Conservation (phyloP, 2,113 vertebrate species). For the Hypocryptadius cinnamomeus region DNA sequence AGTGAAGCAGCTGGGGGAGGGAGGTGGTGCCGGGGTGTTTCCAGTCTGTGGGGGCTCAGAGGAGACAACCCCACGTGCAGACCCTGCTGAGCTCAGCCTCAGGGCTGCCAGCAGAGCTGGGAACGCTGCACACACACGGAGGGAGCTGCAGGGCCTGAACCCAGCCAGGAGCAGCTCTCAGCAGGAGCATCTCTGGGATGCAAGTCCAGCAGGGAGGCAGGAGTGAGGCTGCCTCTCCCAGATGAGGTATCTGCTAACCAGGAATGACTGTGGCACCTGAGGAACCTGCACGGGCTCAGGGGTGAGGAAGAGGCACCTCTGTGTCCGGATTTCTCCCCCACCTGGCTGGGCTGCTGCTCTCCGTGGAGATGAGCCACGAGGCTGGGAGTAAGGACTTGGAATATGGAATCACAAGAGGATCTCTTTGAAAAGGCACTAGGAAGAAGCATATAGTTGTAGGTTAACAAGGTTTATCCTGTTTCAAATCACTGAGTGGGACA, state of each 20-base stretch:
- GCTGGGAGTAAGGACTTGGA: background rate
- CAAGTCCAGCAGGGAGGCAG: background rate
- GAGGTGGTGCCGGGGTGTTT: background rate
- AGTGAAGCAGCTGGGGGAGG: accelerated
- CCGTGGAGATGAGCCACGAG: background rate
- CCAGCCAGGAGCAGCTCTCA: background rate
- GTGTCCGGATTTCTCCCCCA: background rate
- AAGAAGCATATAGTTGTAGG: conserved; percentile 21
- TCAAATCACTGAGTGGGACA: background rate
- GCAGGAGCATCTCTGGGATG: background rate
- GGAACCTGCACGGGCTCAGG: background rate
- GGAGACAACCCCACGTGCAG: accelerated
- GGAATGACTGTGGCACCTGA: background rate
- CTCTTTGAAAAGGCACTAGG: conserved; percentile 49
- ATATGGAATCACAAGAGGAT: background rate
- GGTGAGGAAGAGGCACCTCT: background rate
- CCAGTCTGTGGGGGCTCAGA: background rate
- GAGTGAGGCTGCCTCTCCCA: background rate
- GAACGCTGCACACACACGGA: background rate
- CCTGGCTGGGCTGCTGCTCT: background rate
- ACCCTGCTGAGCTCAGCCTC: background rate
- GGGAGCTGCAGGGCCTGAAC: background rate
- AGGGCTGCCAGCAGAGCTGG: background rate
- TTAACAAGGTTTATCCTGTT: background rate
- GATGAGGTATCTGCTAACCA: conserved; percentile 38